Conservation (phyloP, 2,888 invertebrate species). For the Frankliniella fusca region DNA sequence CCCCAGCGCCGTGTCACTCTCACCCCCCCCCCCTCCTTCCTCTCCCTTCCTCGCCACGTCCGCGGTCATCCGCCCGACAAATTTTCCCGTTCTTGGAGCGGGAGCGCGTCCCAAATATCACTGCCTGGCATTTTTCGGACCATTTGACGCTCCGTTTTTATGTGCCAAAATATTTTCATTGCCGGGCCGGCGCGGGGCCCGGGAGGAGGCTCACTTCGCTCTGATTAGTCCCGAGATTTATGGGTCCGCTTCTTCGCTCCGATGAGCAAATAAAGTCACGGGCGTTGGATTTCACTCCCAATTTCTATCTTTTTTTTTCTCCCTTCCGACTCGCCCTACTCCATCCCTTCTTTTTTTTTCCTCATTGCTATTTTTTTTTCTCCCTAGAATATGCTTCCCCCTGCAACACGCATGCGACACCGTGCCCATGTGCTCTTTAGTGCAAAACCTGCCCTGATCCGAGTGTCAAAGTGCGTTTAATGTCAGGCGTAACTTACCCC, state of each 20-base stretch:
- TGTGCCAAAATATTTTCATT: constrained; percentile 26
- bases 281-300: constrained; percentile 18
- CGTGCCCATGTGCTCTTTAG: no score
- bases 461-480: no score
- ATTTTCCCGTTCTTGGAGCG: constrained; percentile 7
- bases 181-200: not conserved
- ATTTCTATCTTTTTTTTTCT: not conserved
- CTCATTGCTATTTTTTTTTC: not conserved
- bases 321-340: not conserved
- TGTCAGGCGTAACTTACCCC: no score
- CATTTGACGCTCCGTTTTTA: constrained; percentile 21
- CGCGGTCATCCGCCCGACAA: constrained; percentile 8
- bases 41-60: not conserved
- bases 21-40: not conserved
- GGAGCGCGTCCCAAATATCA: constrained; percentile 11
- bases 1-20: not conserved
- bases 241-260: not conserved
- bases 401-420: no score
- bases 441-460: no score
- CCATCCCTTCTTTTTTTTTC: not conserved
- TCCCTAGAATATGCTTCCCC: no score
- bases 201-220: not conserved
- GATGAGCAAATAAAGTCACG: constrained; percentile 17
- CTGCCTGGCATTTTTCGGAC: constrained; percentile 18
- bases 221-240: constrained; percentile 20